These are phyloP conservation scores for Micoletzkya japonica DNA, from an alignment of 2,888 invertebrate genomes.

Conservation along the genomic window DNA sequence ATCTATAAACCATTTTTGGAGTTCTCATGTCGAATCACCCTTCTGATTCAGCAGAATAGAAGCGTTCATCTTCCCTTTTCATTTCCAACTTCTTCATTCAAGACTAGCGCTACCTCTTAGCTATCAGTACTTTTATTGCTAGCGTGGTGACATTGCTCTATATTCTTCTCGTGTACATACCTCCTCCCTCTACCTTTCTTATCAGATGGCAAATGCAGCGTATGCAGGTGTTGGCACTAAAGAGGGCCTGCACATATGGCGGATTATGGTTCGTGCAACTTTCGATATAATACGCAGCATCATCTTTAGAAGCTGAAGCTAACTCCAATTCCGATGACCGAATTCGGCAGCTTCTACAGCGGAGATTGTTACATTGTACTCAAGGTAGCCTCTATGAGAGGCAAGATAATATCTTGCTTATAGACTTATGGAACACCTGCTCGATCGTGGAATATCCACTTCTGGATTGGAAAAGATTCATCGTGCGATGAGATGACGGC, in stretches of 20 bases:
- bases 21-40: too few relatives aligned
- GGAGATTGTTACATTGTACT: constrained; percentile 66
- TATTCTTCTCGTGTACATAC: too few relatives aligned
- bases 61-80: too few relatives aligned
- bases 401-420: neutral
- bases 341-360: constrained; percentile 64
- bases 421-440: constrained; percentile 23
- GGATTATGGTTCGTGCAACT: constrained; percentile 20
- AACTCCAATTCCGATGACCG: constrained; percentile 51
- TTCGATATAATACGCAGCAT: too few relatives aligned
- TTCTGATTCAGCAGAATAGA: too few relatives aligned
- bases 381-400: constrained; percentile 73
- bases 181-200: too few relatives aligned
- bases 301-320: constrained; percentile 65
- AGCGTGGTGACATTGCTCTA: too few relatives aligned
- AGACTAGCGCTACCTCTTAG: too few relatives aligned
- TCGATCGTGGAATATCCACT: constrained; percentile 78
- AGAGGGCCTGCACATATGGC: constrained; percentile 16
- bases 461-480: constrained; percentile 81
- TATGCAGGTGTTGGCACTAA: constrained; percentile 20
- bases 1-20: too few relatives aligned
- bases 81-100: too few relatives aligned
- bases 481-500: constrained; percentile 32
- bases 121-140: too few relatives aligned
- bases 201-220: constrained; percentile 6